A percentile compares a stretch with the other conserved stretches of the same genome.
phyloP scores from a whole-genome alignment of 2,113 vertebrate species.

The Barnardius zonarius region DNA sequence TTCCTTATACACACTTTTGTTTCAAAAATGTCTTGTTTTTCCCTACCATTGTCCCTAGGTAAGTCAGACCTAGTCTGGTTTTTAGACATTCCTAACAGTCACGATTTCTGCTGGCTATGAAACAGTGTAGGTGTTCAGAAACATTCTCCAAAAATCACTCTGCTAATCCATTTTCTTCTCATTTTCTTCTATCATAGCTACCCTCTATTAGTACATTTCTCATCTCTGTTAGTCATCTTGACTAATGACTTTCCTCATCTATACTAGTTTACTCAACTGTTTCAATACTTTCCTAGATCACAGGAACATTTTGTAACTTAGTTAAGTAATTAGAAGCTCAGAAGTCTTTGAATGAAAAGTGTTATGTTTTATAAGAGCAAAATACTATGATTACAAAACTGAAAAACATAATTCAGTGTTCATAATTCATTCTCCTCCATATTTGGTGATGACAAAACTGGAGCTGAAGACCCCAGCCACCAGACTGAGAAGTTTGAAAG shows the following conservation, averaged over 20 bases:
- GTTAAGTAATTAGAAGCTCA: not conserved
- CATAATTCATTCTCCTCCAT: not conserved
- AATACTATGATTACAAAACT: not conserved
- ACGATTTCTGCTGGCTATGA: not conserved
- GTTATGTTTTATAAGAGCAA: not conserved
- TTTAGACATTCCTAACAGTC: not conserved
- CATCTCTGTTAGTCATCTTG: constrained; percentile 52
- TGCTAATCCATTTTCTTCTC: not conserved
- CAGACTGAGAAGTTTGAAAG: not conserved
- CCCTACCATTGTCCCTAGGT: not conserved
- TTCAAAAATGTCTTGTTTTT: not conserved
- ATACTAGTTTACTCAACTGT: constrained; percentile 32
- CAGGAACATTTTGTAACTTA: constrained; percentile 20
- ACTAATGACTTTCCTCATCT: constrained; percentile 52
- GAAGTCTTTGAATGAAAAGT: constrained; percentile 31
- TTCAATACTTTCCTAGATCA: constrained; percentile 41
- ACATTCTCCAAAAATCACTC: not conserved
- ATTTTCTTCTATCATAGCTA: not conserved
- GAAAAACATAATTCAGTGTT: not conserved
- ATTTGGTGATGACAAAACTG: not conserved
- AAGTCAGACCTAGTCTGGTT: not conserved
- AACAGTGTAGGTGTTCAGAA: constrained; percentile 23
- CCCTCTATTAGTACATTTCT: constrained; percentile 26
- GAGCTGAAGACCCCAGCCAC: not conserved
- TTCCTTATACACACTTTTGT: not conserved